A percentile compares a stretch with the other conserved stretches of the same genome.
phyloP scores from a whole-genome alignment of 2,797 vertebrate species.

The Catharus ustulatus region DNA sequence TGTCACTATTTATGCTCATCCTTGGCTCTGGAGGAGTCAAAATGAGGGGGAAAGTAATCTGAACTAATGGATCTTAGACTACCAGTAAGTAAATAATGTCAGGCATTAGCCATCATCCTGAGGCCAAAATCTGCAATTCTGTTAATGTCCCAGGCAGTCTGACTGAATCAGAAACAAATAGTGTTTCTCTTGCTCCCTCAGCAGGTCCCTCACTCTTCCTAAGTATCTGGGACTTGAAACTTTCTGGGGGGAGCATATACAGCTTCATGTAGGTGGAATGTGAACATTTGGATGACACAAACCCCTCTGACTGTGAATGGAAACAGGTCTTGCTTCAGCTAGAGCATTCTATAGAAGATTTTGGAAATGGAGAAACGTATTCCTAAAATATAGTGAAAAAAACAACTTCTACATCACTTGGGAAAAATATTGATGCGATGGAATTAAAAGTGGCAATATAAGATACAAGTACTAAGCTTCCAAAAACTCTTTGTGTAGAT shows the following conservation, averaged over 20 bases:
- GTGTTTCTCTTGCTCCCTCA: background rate
- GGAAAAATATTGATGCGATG: background rate
- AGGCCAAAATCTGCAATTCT: slow-evolving; percentile 4
- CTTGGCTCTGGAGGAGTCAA: background rate
- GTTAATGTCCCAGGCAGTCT: background rate
- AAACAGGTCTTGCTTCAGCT: background rate
- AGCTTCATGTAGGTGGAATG: background rate
- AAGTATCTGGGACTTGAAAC: background rate
- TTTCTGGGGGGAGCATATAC: background rate
- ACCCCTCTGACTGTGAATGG: background rate
- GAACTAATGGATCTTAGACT: background rate
- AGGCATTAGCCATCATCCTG: background rate
- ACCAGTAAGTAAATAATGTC: background rate
- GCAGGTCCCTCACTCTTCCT: background rate
- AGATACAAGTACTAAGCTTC: background rate
- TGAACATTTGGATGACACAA: background rate
- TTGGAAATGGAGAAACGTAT: background rate
- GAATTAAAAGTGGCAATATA: background rate
- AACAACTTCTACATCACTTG: background rate
- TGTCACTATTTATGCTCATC: background rate
- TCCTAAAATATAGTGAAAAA: background rate
- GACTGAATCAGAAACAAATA: background rate
- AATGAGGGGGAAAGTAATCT: background rate
- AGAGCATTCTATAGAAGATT: background rate
- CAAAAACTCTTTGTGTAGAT: background rate